These are phyloP conservation scores for Scolopax bukidnonensis DNA, from an alignment of 2,797 vertebrate species.

Conservation along the genomic window DNA sequence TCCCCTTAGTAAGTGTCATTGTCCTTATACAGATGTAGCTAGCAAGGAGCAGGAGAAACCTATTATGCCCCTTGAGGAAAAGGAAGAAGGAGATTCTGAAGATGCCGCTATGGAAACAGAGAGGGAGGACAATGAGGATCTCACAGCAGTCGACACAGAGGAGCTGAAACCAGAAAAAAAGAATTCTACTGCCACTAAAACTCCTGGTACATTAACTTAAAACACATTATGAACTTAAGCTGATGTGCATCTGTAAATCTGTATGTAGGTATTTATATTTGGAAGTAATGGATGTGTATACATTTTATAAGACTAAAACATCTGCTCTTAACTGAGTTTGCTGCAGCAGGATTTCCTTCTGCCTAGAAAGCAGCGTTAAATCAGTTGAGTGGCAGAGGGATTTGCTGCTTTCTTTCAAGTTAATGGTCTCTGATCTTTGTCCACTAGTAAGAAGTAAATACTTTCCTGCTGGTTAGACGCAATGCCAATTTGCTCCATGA, in stretches of 20 bases:
- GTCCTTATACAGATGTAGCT: slow-evolving; percentile 84
- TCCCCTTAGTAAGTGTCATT: not conserved
- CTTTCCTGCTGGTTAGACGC: not conserved
- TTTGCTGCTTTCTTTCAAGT: not conserved
- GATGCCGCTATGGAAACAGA: slow-evolving; percentile 85
- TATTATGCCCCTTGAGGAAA: slow-evolving; percentile 70
- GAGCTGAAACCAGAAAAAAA: slow-evolving; percentile 88
- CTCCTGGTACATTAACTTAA: slow-evolving; percentile 55
- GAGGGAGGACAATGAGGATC: slow-evolving; percentile 78
- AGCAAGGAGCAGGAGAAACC: slow-evolving; percentile 89
- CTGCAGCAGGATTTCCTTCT: not conserved
- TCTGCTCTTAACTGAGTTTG: not conserved
- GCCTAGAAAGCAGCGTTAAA: not conserved
- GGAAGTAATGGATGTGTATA: not conserved
- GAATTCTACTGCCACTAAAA: slow-evolving; percentile 60
- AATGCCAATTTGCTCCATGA: not conserved
- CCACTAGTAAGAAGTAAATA: not conserved
- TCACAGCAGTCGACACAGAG: slow-evolving; percentile 78
- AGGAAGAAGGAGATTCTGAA: slow-evolving; percentile 75
- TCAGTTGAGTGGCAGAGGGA: not conserved
- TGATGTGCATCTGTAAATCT: not conserved
- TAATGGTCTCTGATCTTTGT: not conserved
- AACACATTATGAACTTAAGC: not conserved
- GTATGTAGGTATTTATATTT: not conserved
- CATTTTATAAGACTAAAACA: not conserved